phyloP scores from a whole-genome alignment of 2,797 vertebrate genomes.

The Acanthurus tractus region DNA sequence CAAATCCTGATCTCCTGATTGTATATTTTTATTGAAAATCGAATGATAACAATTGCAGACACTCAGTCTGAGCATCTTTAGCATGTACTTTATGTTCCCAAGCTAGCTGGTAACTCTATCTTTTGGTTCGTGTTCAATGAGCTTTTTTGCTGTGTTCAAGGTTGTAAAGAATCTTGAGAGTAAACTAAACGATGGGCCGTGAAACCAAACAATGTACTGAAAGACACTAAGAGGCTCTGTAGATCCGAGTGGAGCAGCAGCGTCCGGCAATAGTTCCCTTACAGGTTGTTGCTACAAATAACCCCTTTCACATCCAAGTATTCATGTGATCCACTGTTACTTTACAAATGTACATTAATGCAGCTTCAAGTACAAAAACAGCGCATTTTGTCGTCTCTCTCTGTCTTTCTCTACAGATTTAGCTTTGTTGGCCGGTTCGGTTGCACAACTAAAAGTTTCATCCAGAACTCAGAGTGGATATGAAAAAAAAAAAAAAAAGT shows the following conservation, averaged over 20 bases:
- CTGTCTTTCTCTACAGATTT: too few species aligned
- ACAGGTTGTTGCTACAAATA: not conserved
- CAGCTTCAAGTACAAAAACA: not conserved
- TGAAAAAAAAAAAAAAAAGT: not conserved
- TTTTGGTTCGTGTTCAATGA: too few species aligned
- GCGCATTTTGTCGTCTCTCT: too few species aligned
- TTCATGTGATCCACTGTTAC: not conserved
- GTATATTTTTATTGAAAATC: too few species aligned
- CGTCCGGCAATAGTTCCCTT: not conserved
- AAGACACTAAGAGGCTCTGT: not conserved
- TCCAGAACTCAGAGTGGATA: not conserved
- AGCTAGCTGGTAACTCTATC: too few species aligned
- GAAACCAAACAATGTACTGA: not conserved
- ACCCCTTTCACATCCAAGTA: constrained; percentile 1
- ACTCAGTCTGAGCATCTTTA: too few species aligned
- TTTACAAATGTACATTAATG: not conserved
- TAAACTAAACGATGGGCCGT: too few species aligned
- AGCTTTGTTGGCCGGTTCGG: not conserved
- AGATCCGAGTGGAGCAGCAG: not conserved
- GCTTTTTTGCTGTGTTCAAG: too few species aligned
- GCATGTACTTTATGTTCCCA: too few species aligned
- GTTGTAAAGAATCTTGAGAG: too few species aligned
- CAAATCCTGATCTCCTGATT: too few species aligned
- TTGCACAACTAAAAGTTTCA: constrained; percentile 21
- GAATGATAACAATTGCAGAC: too few species aligned